Evolutionary conservation across 1,140 invertebrate genomes (phyloP), one percentile per base, ranked within the genome.

Genomic region (Drosophila saltans): DNA sequence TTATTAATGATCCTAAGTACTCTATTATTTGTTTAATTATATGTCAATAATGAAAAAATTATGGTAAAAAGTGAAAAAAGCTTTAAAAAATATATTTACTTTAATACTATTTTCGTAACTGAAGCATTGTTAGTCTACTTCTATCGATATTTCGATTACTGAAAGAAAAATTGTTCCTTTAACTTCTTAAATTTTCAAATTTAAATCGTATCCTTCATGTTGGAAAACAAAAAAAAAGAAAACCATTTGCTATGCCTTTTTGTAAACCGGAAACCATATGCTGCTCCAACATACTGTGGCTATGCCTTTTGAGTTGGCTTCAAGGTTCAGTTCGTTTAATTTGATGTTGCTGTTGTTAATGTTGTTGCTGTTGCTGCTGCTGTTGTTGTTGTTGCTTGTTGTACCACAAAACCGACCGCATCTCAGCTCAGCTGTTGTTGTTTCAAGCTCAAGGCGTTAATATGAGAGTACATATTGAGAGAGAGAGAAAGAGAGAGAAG

Each of bases 201-300:
- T 24, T 26, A 52, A 26, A 26, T 21, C 4, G 21, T 52, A 26
- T 52, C 45, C 45, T 26, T 52, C 1, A 10, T 26, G 5, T 7
- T 24, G 39, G 8, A 11, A 11, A 40, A 11, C 39, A 26, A 52
- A 52, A 9, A 9, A 41, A 41, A 41, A 10, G 1, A 3, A 41
- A 52, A 52, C 8, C 45, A 57, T 16, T 66, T 40, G 55, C 63
- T 36, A 3, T 57, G 40, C 40, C 26, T 40, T 40, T 5, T 59
- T 58, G 43, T 52, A 58, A 43, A 83, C 80, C 82, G 83, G 80
- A 86, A 83, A 78, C 82, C 82, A 88, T 88, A 74, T 86, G 82
- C 75, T 75, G 66, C 16, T 55, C 48, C 24, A 40, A 52, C 16
- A 52, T 26, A 30, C 10, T 63, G 10, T 63, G 43, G 4, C 43